phyloP scores from a whole-genome alignment of 2,113 vertebrate species.

The Percopsis transmontana region DNA sequence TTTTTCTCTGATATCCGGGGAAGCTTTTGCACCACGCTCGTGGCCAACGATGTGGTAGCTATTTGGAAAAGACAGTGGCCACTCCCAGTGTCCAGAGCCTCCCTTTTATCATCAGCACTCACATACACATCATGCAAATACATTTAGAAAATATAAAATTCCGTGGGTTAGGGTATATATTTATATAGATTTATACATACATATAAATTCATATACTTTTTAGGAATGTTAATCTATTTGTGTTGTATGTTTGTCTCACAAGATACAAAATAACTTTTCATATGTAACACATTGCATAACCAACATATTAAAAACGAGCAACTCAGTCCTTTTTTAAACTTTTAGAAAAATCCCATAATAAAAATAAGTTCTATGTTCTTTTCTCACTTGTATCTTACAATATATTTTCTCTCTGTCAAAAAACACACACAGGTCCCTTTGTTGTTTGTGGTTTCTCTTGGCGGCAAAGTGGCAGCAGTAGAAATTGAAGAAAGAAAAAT shows the following conservation, averaged over 20 bases:
- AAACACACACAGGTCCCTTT: conserved; percentile 73
- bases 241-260: conserved; percentile 69
- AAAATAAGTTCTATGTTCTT: conserved; percentile 99
- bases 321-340: conserved; percentile 77
- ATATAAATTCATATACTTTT: conserved; percentile 81
- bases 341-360: conserved; percentile 98
- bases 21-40: neutral
- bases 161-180: conserved; percentile 79
- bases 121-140: conserved; percentile 80
- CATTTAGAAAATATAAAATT: conserved; percentile 70
- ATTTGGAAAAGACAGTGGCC: conserved; percentile 6
- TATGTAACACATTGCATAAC: conserved; percentile 89
- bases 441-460: conserved; percentile 52
- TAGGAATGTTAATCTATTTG: conserved; percentile 83
- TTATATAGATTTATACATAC: conserved; percentile 82
- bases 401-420: conserved; percentile 91
- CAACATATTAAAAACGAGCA: conserved; percentile 74
- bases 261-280: conserved; percentile 93
- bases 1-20: conserved; percentile 34
- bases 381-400: conserved; percentile 95
- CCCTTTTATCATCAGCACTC: conserved; percentile 56
- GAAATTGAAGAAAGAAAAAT: conserved; percentile 35
- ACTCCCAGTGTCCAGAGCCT: conserved; percentile 56
- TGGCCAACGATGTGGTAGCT: conserved; percentile 9
- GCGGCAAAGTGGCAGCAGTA: conserved; percentile 53